Conservation (phyloP, 2,888 invertebrate species). For the Lymantria dispar region DNA sequence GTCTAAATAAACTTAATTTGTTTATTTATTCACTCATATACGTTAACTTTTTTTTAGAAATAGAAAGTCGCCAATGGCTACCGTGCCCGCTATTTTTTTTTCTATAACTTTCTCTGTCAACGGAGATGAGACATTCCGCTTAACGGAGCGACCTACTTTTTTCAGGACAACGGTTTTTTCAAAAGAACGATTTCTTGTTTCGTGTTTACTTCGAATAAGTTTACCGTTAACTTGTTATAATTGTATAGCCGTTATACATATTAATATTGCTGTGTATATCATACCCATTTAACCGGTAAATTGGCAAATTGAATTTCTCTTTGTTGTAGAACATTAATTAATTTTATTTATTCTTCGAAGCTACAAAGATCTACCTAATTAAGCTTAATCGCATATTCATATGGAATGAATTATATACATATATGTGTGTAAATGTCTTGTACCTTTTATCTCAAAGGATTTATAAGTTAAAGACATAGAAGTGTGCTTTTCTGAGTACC, state of each 20-base stretch:
- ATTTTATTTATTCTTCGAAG: neutral
- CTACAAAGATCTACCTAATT: neutral
- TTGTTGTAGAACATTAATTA: constrained; percentile 2
- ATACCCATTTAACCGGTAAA: neutral
- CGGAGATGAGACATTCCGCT: constrained; percentile 28
- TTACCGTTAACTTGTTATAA: neutral
- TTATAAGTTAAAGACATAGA: no score
- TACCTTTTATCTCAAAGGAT: no score
- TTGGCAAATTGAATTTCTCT: neutral
- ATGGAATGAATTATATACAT: neutral
- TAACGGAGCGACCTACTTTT: constrained; percentile 39
- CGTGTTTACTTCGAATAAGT: neutral
- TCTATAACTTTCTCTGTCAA: constrained; percentile 28
- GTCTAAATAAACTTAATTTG: neutral
- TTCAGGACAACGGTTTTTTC: constrained; percentile 30
- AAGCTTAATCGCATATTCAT: neutral
- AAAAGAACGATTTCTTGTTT: constrained; percentile 10
- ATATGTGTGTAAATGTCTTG: neutral
- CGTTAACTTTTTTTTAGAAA: neutral
- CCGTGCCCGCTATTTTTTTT: neutral
- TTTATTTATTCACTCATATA: neutral
- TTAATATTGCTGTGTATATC: neutral
- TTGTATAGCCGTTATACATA: neutral
- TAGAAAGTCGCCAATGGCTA: neutral
- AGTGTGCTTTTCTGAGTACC: no score